These are phyloP conservation scores for Alaudala cheleensis DNA, from an alignment of 2,113 vertebrate genomes.

Conservation along the genomic window DNA sequence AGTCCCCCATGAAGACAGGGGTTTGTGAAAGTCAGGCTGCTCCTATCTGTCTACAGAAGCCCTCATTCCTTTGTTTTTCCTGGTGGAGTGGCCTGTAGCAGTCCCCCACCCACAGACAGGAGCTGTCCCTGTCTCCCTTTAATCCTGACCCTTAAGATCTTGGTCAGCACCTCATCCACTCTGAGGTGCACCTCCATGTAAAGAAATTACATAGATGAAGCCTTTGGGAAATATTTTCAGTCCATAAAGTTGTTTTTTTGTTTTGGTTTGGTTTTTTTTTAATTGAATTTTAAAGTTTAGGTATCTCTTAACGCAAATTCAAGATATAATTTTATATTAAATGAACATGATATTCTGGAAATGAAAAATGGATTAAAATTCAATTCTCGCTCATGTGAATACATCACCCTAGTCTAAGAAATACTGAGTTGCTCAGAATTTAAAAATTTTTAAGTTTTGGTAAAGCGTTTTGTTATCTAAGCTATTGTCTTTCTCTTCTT, in stretches of 20 bases:
- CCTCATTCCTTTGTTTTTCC: background rate
- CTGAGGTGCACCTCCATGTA: background rate
- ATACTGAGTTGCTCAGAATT: background rate
- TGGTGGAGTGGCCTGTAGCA: background rate
- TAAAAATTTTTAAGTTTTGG: background rate
- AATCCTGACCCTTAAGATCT: background rate
- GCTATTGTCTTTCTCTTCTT: background rate
- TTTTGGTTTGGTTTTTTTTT: too few relatives aligned
- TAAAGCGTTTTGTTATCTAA: background rate
- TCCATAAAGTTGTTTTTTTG: background rate
- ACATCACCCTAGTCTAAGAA: background rate
- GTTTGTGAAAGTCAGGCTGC: background rate
- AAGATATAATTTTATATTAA: background rate
- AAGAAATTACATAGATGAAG: background rate
- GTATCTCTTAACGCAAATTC: background rate
- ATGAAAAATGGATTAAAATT: background rate
- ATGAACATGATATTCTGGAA: background rate
- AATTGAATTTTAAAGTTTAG: background rate
- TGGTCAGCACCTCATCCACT: background rate
- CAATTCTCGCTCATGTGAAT: background rate
- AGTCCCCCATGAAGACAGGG: background rate
- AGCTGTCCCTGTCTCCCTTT: background rate
- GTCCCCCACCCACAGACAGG: too few relatives aligned
- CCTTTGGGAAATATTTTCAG: background rate
- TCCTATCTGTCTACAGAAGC: accelerated